Evolutionary conservation across 2,797 vertebrate species (phyloP), one percentile per base, ranked within the genome.

Genomic region (Emys orbicularis): DNA sequence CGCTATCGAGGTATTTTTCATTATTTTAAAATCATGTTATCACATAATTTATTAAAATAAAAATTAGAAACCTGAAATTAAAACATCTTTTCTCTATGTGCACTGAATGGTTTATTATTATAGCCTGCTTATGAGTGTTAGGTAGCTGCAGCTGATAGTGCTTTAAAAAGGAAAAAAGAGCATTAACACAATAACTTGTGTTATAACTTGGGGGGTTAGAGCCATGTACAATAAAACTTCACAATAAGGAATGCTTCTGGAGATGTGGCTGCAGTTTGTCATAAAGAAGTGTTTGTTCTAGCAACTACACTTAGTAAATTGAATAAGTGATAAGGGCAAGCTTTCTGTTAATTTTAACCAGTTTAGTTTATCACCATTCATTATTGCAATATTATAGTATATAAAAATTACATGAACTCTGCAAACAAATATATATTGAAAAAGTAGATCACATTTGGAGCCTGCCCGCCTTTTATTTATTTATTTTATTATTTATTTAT

Each of bases 401-500:
- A n/a, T 77, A 11, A 86, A 37, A 84, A 76, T 81, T 83, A 44
- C 27, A 3, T 81, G 85, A 5, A 15, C 34, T 86, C 44, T 83
- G 52, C 87, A 93, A 37, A 2, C 34, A 94, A 79, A 83, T 12
- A 12, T 0, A 0, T 82, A 41, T 16, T n/a, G 83, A 10, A 76
- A 76, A 76, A 47, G 25, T 15, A 76, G 11, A 41, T 41, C 44
- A 76, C 41, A 81, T 50, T 25, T 95, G 44, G 10, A 87, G 81
- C 92, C 81, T 93, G 44, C 25, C 44, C 29, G 44, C 25, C 25
- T 84, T 68, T 6, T 72, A 76, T 92, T 84, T 91, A 25, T 57
- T 88, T 95, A 68, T 41, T 76, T n/a, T 84, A 68, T 6, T 72
- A 76, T 92, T 84, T 91, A 25, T 57, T 88, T 95, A 68, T 41